A percentile compares a stretch with the other conserved stretches of the same genome.
These are phyloP conservation scores for Saxidomus purpurata DNA, from an alignment of 1,140 invertebrate genomes.

Conservation along the genomic window DNA sequence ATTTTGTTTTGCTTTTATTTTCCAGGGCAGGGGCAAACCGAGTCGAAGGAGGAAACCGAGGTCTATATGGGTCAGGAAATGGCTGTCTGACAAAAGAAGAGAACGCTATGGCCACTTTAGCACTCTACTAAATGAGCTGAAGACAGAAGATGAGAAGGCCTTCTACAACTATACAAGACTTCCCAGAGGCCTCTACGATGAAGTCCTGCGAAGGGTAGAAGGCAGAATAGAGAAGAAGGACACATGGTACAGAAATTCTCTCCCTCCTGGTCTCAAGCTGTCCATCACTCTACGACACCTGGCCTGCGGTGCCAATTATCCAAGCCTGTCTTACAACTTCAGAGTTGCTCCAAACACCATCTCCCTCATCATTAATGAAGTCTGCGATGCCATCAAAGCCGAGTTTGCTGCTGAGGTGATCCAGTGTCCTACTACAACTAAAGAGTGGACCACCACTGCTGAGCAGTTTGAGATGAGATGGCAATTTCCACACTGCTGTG, in stretches of 20 bases:
- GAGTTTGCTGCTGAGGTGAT: too few species aligned
- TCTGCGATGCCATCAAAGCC: too few species aligned
- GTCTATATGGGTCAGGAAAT: neutral
- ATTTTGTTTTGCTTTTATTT: constrained; percentile 41
- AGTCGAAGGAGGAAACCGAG: neutral
- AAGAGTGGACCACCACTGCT: constrained; percentile 51
- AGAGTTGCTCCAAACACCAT: constrained; percentile 61
- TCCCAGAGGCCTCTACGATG: too few species aligned
- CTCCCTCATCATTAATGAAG: constrained; percentile 36
- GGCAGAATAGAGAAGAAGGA: constrained; percentile 39
- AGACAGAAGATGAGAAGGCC: too few species aligned
- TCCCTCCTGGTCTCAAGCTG: constrained; percentile 64
- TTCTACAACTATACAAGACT: neutral
- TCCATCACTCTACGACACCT: too few species aligned
- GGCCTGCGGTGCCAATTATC: too few species aligned
- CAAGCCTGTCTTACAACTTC: too few species aligned
- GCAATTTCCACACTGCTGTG: too few species aligned
- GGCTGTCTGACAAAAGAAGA: too few species aligned
- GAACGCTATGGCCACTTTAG: too few species aligned
- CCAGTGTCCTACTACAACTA: constrained; percentile 54
- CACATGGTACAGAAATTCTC: constrained; percentile 51
- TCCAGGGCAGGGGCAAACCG: constrained; percentile 1
- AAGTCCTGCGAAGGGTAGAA: constrained; percentile 58
- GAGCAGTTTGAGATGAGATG: too few species aligned
- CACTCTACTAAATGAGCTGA: too few species aligned